phyloP scores from a whole-genome alignment of 2,888 invertebrate genomes.

The Chrysolina americana region DNA sequence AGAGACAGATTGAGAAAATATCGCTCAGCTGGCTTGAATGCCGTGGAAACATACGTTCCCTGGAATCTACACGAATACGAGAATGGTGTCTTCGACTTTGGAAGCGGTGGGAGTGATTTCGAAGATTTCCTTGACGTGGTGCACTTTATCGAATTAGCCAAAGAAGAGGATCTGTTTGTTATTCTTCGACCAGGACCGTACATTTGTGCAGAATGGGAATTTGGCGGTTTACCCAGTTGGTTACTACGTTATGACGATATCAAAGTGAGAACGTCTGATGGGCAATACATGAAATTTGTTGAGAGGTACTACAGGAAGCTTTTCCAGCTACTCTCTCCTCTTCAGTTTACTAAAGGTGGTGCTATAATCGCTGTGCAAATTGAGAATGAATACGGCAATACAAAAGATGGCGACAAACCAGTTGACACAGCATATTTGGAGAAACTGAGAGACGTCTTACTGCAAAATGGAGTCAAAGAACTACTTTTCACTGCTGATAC shows the following conservation, averaged over 20 bases:
- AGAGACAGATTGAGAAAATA: conserved; percentile 82
- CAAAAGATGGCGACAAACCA: conserved; percentile 54
- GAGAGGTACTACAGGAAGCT: conserved; percentile 71
- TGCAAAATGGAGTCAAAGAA: conserved; percentile 65
- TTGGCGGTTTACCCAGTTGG: conserved; percentile 65
- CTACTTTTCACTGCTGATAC: conserved; percentile 72
- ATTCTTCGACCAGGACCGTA: conserved; percentile 91
- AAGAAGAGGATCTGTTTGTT: conserved; percentile 83
- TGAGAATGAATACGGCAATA: conserved; percentile 95
- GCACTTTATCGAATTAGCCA: conserved; percentile 80
- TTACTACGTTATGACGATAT: conserved; percentile 67
- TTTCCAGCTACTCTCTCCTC: conserved; percentile 70
- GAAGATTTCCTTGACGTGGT: conserved; percentile 72
- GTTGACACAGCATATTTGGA: conserved; percentile 67
- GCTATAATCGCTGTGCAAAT: conserved; percentile 90
- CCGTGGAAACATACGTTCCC: conserved; percentile 87
- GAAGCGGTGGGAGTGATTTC: conserved; percentile 74
- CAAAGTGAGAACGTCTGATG: conserved; percentile 64
- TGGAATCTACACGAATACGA: conserved; percentile 71
- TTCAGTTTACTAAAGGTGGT: conserved; percentile 81
- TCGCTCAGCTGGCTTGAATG: conserved; percentile 87
- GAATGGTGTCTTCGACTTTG: conserved; percentile 72
- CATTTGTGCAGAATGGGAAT: conserved; percentile 93
- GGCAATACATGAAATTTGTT: conserved; percentile 66
- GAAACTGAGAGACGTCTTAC: conserved; percentile 65